Base-by-base conservation (phyloP, 2,888 invertebrate genomes). In the Phragmatobia fuliginosa region DNA sequence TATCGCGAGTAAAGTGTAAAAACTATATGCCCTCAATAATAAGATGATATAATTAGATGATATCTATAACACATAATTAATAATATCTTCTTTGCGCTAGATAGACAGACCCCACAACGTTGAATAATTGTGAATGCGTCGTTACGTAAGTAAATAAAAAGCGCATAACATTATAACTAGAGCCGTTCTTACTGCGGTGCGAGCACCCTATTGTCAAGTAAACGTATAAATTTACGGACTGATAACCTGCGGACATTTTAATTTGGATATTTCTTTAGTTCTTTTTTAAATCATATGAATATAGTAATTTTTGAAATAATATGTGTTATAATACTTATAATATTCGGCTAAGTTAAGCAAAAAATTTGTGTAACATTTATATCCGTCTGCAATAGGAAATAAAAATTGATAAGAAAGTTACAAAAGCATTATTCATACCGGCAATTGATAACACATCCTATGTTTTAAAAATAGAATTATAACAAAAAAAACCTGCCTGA, bases 401-500 rank as follows among this genome's bases (percentile, higher is more conserved):
- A 28, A 25, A 28, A 7, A 16, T 28, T 56, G 25, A 56, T 56
- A 56, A 28, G 56, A 28, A 16, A 56, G 16, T 28, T 56, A 28
- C 28, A 28, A 52, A 25, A 56, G 16, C 28, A 28, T 56, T 56
- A 56, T 28, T 28, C 56, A 56, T 56, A 16, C 28, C 28, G 56
- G 14, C 28, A 56, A 56, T 6, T 14, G 28, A 56, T 25, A 28
- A 52, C 2, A 28, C 16, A 56, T 28, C 16, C 28, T 14, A 28
- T 49, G 31, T 10, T 31, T 63, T 49, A 32, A 32, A n/a, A 32
- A 28, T 60, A 33, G 14, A 58, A 4, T 25, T 56, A 56, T 28
- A 56, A 25, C 28, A 52, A 58, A 58, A 59, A 62, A 77, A 79
- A 91, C 91, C 84, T 91, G 92, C 94, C 94, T 94, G 89, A 69